phyloP scores from a whole-genome alignment of 2,113 vertebrate species.

The Mustela lutreola region DNA sequence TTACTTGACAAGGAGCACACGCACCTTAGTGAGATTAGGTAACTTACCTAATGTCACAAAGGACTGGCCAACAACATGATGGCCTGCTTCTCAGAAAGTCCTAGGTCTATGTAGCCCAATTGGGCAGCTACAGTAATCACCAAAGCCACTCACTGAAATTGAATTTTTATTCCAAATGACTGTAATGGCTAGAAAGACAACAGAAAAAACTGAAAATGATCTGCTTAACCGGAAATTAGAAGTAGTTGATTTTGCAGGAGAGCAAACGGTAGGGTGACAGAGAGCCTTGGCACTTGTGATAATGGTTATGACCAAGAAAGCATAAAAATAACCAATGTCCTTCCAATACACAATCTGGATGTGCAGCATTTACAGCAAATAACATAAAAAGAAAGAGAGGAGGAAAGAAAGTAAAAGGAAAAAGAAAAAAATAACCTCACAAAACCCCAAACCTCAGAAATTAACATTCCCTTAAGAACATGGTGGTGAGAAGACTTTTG shows the following conservation, averaged over 20 bases:
- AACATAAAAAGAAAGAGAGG: constrained; percentile 73
- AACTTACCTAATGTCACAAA: not conserved
- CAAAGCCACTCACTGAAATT: constrained; percentile 68
- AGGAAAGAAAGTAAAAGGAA: constrained; percentile 68
- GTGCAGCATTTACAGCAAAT: constrained; percentile 50
- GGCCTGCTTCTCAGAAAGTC: not conserved
- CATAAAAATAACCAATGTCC: constrained; percentile 78
- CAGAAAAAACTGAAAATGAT: constrained; percentile 79
- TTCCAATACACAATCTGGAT: constrained; percentile 64
- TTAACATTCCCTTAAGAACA: constrained; percentile 76
- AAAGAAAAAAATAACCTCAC: constrained; percentile 12
- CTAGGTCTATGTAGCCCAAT: not conserved
- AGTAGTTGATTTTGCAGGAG: constrained; percentile 56
- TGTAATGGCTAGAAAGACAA: constrained; percentile 78
- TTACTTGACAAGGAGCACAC: not conserved
- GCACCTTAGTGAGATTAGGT: not conserved
- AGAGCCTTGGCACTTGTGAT: constrained; percentile 68
- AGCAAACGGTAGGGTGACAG: constrained; percentile 61
- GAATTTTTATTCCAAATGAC: constrained; percentile 88
- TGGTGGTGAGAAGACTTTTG: constrained; percentile 82
- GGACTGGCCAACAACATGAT: not conserved
- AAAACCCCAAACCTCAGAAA: constrained; percentile 51
- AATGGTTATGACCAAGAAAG: constrained; percentile 68
- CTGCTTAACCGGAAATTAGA: constrained; percentile 65
- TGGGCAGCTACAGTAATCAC: not conserved